Percentiles rank a stretch among this genome's conserved stretches.
These are phyloP conservation scores for Meloe dianella DNA, from an alignment of 2,888 invertebrate genomes.

Conservation along the genomic window DNA sequence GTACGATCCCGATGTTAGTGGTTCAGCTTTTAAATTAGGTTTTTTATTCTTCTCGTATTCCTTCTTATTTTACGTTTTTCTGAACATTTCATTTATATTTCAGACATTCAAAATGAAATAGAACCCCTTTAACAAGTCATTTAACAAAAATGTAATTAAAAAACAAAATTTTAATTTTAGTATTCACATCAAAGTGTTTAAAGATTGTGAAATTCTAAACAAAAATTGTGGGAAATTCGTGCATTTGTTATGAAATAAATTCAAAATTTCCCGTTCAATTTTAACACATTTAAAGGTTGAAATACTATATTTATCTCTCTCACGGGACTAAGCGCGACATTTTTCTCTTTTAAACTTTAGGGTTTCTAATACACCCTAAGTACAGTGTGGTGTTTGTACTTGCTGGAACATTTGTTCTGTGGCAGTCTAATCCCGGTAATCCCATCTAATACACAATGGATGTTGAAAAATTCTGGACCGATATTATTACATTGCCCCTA, in stretches of 20 bases:
- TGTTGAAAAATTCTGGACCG: slow-evolving; percentile 23
- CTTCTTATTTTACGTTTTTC: background rate
- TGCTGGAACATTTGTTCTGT: slow-evolving; percentile 33
- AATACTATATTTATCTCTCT: slow-evolving; percentile 5
- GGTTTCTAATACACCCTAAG: background rate
- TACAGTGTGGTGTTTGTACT: slow-evolving; percentile 18
- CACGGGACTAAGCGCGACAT: background rate
- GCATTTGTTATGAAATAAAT: background rate
- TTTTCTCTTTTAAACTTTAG: background rate
- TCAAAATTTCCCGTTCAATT: background rate
- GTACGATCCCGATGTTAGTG: background rate
- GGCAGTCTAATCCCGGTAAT: slow-evolving; percentile 36
- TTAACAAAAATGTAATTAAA: background rate
- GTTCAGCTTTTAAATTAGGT: slow-evolving; percentile 10
- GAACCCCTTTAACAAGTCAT: background rate
- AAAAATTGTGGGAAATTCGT: background rate
- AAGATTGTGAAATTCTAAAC: background rate
- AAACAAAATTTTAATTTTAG: background rate
- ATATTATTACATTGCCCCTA: slow-evolving; percentile 15
- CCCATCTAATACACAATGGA: slow-evolving; percentile 30
- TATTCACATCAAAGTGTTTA: too few relatives aligned
- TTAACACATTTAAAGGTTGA: background rate
- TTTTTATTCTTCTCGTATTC: background rate
- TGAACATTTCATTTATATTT: slow-evolving; percentile 1
- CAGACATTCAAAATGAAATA: background rate